A percentile compares a stretch with the other conserved stretches of the same genome.
phyloP scores from a whole-genome alignment of 2,797 vertebrate species.

The Sardinella longiceps region DNA sequence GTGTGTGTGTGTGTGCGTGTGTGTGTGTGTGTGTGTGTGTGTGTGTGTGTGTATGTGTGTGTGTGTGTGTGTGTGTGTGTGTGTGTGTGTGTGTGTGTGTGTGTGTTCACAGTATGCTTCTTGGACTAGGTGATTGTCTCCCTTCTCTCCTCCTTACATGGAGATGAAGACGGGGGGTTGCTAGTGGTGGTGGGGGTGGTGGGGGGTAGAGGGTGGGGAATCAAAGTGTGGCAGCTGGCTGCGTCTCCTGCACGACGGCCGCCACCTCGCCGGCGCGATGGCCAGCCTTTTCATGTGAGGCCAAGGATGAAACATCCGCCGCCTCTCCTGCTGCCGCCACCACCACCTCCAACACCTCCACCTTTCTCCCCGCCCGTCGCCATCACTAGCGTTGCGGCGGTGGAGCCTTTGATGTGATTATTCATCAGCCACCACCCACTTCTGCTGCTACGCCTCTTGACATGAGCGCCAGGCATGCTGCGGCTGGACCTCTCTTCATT shows the following conservation, averaged over 20 bases:
- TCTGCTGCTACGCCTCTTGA: not conserved
- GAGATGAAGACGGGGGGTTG: not conserved
- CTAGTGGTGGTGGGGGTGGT: not conserved
- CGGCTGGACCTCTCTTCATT: not conserved
- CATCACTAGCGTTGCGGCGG: not conserved
- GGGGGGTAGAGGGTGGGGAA: not conserved
- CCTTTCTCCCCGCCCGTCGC: not conserved
- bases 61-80: not conserved
- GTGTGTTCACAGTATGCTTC: not conserved
- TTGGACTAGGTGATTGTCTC: not conserved
- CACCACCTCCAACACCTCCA: conserved; percentile 19
- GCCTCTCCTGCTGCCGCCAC: not conserved
- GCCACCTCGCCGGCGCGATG: not conserved
- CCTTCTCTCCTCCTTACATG: not conserved
- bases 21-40: not conserved
- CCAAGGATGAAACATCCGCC: not conserved
- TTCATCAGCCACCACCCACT: not conserved
- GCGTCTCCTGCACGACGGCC: not conserved
- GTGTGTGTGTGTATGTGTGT: not conserved
- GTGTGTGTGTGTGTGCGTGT: not conserved
- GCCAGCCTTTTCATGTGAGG: not conserved
- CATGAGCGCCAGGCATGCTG: not conserved
- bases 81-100: not conserved
- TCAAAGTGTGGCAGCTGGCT: not conserved
- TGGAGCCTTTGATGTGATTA: not conserved